Evolutionary conservation across 2,888 invertebrate genomes (phyloP), one percentile per base, ranked within the genome.

Genomic region (Aplocera efformata): DNA sequence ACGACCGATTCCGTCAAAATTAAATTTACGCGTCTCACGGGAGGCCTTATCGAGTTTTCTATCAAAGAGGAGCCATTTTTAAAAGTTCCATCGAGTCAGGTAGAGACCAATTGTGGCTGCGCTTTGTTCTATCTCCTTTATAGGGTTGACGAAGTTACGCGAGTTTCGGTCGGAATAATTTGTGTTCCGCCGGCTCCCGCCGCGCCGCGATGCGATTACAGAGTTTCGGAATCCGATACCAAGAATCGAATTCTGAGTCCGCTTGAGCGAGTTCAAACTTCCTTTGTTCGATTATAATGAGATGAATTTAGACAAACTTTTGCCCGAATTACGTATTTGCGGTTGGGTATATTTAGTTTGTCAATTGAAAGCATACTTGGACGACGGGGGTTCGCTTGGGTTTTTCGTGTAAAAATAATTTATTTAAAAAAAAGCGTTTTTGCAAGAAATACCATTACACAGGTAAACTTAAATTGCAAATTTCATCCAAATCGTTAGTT

Each of bases 11-110:
- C 82, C 70, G 56, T 57, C 77, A 79, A 25, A 85, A 86, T 86
- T 82, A 72, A 75, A 84, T 88, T 85, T 85, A 75, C 83, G 80
- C 85, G 83, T 86, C 85, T 85, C 86, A 75, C 76, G 79, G 80
- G 82, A 58, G 63, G 66, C 72, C 71, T 82, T 81, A 88, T 88
- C 73, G 84, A 84, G 75, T 88, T 84, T 75, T 44, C 69, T 71
- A 67, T 85, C 85, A 84, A 84, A 88, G 84, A 84, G 79, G 79
- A 72, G 80, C 80, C 82, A 82, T 84, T 85, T 85, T 85, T 82
- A 81, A 84, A 84, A 83, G 67, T 83, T 82, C 74, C 72, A 78
- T 73, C 72, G 72, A 77, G 70, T 69, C 79, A 82, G 81, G 82
- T 82, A 81, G 69, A 63, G 69, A 69, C 79, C 83, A 83, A 85